phyloP scores from a whole-genome alignment of 2,797 vertebrate genomes.

The Propithecus deckenii region DNA sequence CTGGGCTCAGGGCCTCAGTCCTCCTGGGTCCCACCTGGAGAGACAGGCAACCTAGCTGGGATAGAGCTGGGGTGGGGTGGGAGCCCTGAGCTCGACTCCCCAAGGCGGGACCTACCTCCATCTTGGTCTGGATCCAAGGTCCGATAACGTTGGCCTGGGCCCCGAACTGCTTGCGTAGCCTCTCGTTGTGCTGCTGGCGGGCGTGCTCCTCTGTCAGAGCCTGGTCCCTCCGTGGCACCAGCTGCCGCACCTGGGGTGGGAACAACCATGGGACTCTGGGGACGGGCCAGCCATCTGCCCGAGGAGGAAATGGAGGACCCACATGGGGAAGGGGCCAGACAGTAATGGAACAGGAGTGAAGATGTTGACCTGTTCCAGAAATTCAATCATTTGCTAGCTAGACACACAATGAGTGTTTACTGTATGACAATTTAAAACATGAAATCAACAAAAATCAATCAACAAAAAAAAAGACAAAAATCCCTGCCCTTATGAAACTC shows the following conservation, averaged over 20 bases:
- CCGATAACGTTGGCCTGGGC: slow-evolving; percentile 98
- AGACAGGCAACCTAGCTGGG: background rate
- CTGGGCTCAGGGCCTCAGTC: background rate
- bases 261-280: background rate
- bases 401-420: background rate
- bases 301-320: background rate
- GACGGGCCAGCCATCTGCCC: background rate
- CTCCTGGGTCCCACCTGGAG: fast-evolving
- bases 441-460: background rate
- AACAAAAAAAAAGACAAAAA: background rate
- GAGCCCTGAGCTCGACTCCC: background rate
- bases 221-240: slow-evolving; percentile 97
- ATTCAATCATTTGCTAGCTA: background rate
- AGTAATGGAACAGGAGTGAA: background rate
- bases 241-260: slow-evolving; percentile 90
- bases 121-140: slow-evolving; percentile 99
- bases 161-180: slow-evolving; percentile 95
- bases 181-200: slow-evolving; percentile 97
- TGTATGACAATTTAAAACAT: background rate
- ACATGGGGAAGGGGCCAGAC: background rate
- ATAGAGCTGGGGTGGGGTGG: background rate
- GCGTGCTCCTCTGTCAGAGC: slow-evolving; percentile 97
- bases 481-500: slow-evolving; percentile 67
- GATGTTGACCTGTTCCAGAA: background rate
- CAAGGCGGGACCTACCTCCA: slow-evolving; percentile 89